Evolutionary conservation across 2,888 invertebrate genomes (phyloP).

Genomic region (Nymphalis c-album): DNA sequence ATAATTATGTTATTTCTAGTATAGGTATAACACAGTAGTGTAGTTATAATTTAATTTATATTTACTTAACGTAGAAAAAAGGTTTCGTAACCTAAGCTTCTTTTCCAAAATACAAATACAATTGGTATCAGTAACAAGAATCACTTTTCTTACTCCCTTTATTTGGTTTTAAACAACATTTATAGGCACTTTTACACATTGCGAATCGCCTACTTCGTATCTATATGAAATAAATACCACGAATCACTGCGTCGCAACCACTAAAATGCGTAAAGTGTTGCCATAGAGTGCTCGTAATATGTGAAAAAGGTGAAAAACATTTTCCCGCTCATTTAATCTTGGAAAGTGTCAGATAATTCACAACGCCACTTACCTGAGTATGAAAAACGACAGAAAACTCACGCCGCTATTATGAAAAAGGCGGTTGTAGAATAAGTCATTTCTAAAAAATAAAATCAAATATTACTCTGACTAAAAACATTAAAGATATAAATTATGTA

Average conservation of each 20-base stretch:
- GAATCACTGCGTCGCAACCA: slow-evolving; percentile 19
- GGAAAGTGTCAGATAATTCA: slow-evolving; percentile 42
- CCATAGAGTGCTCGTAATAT: slow-evolving; percentile 45
- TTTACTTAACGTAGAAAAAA: no score
- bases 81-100: no score
- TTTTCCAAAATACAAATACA: no score
- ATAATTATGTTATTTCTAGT: no score
- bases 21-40: no score
- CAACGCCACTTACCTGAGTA: slow-evolving; percentile 30
- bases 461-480: neutral
- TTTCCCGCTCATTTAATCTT: slow-evolving; percentile 48
- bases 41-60: no score
- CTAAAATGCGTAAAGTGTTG: slow-evolving; percentile 32
- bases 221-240: slow-evolving; percentile 17
- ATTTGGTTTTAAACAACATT: no score
- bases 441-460: neutral
- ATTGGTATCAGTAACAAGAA: no score
- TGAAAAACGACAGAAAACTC: slow-evolving; percentile 29
- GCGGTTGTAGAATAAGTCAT: neutral
- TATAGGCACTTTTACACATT: neutral
- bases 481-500: no score
- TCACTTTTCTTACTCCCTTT: no score
- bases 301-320: slow-evolving; percentile 41
- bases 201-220: neutral
- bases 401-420: slow-evolving; percentile 21